These are phyloP conservation scores for Periophthalmus modestus DNA, from an alignment of 2,113 vertebrate species.

Conservation along the genomic window DNA sequence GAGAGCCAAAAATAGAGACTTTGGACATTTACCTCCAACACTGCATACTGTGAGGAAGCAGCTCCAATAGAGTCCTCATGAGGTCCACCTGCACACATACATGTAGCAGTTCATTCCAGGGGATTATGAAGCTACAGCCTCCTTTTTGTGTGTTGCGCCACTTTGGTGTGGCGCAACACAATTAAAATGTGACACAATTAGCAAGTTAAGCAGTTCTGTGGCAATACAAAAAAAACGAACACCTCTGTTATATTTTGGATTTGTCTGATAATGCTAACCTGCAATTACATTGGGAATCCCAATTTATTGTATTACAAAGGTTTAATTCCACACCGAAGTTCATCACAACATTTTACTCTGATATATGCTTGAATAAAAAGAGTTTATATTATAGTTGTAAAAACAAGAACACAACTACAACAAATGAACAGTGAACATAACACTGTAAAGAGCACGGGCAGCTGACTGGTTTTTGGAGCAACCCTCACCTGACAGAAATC, in stretches of 20 bases:
- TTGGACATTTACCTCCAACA: conserved; percentile 61
- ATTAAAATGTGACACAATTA: conserved; percentile 40
- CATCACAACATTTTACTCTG: neutral
- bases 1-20: conserved; percentile 58
- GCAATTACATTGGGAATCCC: neutral
- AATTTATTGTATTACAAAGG: neutral
- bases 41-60: conserved; percentile 31
- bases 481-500: conserved; percentile 24
- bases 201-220: neutral
- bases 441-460: neutral
- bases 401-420: neutral
- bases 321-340: neutral
- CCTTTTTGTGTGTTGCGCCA: conserved; percentile 32
- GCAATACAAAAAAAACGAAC: neutral
- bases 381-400: neutral
- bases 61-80: conserved; percentile 50
- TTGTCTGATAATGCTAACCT: conserved; percentile 9
- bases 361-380: neutral
- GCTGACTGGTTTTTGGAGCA: conserved; percentile 23
- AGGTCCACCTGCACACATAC: conserved; percentile 39
- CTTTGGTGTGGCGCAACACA: conserved; percentile 41
- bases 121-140: conserved; percentile 32
- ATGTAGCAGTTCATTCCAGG: conserved; percentile 45
- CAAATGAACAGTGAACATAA: neutral
- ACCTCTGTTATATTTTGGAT: neutral